Evolutionary conservation across 2,797 vertebrate genomes (phyloP), one percentile per base, ranked within the genome.

Genomic region (Coreius guichenoti): DNA sequence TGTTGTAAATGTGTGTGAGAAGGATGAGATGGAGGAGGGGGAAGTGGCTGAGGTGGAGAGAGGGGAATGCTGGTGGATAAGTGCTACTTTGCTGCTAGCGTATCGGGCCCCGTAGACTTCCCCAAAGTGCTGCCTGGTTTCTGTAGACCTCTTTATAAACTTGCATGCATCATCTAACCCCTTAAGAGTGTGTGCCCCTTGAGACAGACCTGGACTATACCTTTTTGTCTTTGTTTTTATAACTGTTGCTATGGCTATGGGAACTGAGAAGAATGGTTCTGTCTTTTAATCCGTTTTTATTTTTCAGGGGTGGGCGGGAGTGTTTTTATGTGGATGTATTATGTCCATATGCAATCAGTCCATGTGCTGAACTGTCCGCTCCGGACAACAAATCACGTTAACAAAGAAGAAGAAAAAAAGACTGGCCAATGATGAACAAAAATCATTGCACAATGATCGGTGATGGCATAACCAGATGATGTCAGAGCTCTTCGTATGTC

Each of bases 111-210:
- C 92, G 94, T 94, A 80, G 94, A 95, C 93, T 92, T 92, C 92
- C 94, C 94, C 94, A 96, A 88, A 90, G 89, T 90, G 97, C 96
- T 96, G 97, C 96, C 96, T 96, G 96, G 95, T 94, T 93, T 93
- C 94, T 97, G 96, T 96, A 95, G 95, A 96, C 95, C 94, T 96
- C 92, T 94, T 96, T 95, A 96, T 95, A 94, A 93, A 93, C 95
- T 94, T 97, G 97, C 98, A 99, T 99, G 98, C 96, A 94, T 96
- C 92, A 93, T 93, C 89, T 90, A 86, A 77, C 89, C 92, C 89
- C 87, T 93, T 79, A 90, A 93, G 29, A 73, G 84, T 80, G 77
- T 80, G 76, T 80, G 69, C 29, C 83, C 49, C 39, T 74, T 85
- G 56, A 58, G 19, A 79, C 89, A 7, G 80, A 87, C 82, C 70